Base-by-base conservation (phyloP, 2,888 invertebrate species). In the Odontocerum albicorne region DNA sequence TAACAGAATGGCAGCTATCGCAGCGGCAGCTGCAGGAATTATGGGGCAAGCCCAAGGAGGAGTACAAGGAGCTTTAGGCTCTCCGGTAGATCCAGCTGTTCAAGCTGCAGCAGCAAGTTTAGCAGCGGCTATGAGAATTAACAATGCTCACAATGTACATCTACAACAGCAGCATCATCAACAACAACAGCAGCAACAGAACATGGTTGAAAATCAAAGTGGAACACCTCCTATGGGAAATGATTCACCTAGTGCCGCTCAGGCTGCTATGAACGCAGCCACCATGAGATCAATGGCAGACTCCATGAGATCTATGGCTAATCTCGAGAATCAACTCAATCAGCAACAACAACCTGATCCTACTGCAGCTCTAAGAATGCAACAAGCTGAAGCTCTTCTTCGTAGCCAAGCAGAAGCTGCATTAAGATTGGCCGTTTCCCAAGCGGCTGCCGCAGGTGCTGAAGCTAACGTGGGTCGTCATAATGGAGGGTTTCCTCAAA, bases 331-430 rank as follows among this genome's bases (percentile, higher is more conserved):
- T 13, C 62, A 61, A 31, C 33, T 56, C 12, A 33, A 61, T 66
- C 59, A 77, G 68, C 67, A 75, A 17, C 62, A 62, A 16, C 59
- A 62, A 35, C 47, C 54, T 0, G 61, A 61, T 42, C 67, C 68
- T 16, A 72, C 72, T 54, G 82, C 84, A 16, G 79, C 85, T 1
- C 66, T 86, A 35, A 75, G 87, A 61, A 85, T 88, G 75, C 90
- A 90, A 66, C 87, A 87, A 65, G 88, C 90, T 1, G 91, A 91
- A 70, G 89, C 88, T 0, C 75, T 92, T 46, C 74, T 93, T 16
- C 80, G 92, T 66, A 89, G 90, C 63, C 92, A 93, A 67, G 92
- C 92, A 0, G 92, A 92, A 70, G 91, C 91, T 1, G 88, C 88
- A 4, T 76, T 93, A 31, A 80, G 92, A 65, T 71, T 92, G 55